Base-by-base conservation (phyloP, 2,113 vertebrate species). In the Ctenodactylus gundi region DNA sequence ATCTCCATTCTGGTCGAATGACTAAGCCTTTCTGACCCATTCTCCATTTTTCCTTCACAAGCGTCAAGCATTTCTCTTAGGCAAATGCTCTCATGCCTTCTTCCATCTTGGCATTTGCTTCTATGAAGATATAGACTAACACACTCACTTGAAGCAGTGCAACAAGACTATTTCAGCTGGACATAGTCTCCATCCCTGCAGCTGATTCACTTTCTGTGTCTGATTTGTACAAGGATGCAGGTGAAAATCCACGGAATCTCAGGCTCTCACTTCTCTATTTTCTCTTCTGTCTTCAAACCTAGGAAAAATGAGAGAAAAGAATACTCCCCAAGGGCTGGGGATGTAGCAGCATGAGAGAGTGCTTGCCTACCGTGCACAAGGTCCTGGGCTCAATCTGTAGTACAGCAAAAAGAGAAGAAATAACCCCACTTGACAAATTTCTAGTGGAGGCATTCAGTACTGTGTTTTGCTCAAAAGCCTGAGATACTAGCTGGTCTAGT, bases 281-380 rank as follows among this genome's bases (percentile, higher is more conserved):
- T 83, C 57, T 88, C 34, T 90, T 85, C n/a, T 78, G 0, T 91
- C 18, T 76, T 95, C 68, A 90, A 91, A 87, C 95, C 78, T 11
- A 92, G 60, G 21, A 57, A 76, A 84, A 78, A 14, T 8, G 36
- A 25, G 23, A 5, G n/a, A 85, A 93, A 70, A 31, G 67, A 78
- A 67, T 67, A 65, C 88, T 41, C 17, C 27, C 27, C 20, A 31
- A 75, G 4, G 15, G 7, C 29, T 49, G 7, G 31, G 18, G 72
- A 49, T 75, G 44, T 34, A 51, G 49, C 29, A 34, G 15, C 18
- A 29, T 34, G 15, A 31, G 46, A 75, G 44, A 51, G 46, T 51
- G 44, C 49, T 76, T 76, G 34, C 49, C 18, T n/a, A 76, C 17
- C 49, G 14, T 3, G 10, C 41, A 31, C 41, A 31, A 31, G 7